Evolutionary conservation across 2,113 vertebrate species (phyloP), one percentile per base, ranked within the genome.

Genomic region (Sinocyclocheilus grahami): DNA sequence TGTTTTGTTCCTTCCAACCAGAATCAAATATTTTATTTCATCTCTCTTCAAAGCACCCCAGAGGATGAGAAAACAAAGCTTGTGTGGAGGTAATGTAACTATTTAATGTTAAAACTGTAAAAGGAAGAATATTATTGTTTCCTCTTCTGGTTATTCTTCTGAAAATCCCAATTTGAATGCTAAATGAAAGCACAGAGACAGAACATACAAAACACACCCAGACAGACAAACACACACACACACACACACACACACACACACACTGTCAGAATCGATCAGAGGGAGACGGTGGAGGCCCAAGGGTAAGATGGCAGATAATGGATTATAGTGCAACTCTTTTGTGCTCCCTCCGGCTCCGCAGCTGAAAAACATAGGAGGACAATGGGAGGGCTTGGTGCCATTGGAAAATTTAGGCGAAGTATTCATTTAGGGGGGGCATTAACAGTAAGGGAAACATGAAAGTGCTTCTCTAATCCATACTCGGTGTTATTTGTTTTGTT

Each of bases 281-380:
- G 27, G 42, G 62, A 82, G 80, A 77, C 39, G 63, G 71, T 58
- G 81, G 83, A 84, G 84, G 62, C 82, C 83, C 22, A 60, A 60
- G 75, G 86, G 85, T 81, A 87, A 87, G 81, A 88, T 85, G 86
- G 75, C 78, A 85, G 84, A 87, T 91, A 89, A 87, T 87, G 86
- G 86, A 88, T 88, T 86, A 80, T 33, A 78, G 78, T 48, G 67
- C 71, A 51, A 84, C 67, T 78, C 60, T 79, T 86, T 85, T 87
- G 55, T 82, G 85, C 69, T 42, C 48, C 63, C 60, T 62, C 30
- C 30, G 22, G 69, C 78, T 84, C n/a, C 13, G 46, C 33, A 67
- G 65, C 65, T 72, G 58, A 83, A 85, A 87, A 81, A 72, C 39
- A 77, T 46, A 62, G 33, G 13, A 3, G 55, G 76, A 83, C 85